A percentile compares a stretch with the other conserved stretches of the same genome.
phyloP scores from a whole-genome alignment of 2,797 vertebrate species.

The Sebastes baramenuke region DNA sequence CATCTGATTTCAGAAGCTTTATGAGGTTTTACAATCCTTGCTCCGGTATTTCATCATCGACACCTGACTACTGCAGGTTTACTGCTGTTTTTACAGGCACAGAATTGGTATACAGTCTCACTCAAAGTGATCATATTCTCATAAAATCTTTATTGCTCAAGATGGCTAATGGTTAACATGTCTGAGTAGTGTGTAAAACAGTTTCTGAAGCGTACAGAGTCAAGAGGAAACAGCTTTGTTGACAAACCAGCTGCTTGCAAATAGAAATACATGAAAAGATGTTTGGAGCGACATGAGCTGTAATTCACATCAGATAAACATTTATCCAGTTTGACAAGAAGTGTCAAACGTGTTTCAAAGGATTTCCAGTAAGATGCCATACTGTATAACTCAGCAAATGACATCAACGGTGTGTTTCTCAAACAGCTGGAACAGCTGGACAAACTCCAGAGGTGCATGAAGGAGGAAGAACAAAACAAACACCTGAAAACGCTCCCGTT shows the following conservation, averaged over 20 bases:
- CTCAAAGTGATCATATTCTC: neutral
- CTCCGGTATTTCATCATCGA: neutral
- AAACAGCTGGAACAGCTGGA: slow-evolving; percentile 32
- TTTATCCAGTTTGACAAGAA: neutral
- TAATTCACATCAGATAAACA: neutral
- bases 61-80: neutral
- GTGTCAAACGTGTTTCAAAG: neutral
- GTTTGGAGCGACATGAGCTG: neutral
- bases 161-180: slow-evolving; percentile 46
- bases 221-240: neutral
- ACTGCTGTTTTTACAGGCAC: slow-evolving; percentile 8
- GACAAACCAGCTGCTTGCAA: neutral
- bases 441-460: neutral
- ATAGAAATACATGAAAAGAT: neutral
- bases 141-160: slow-evolving; percentile 43
- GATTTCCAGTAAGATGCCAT: slow-evolving; percentile 22
- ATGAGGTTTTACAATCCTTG: slow-evolving; percentile 7
- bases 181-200: neutral
- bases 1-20: slow-evolving; percentile 13
- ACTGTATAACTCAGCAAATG: neutral
- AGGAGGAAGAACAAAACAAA: slow-evolving; percentile 7
- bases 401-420: neutral
- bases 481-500: slow-evolving; percentile 4
- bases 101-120: neutral
- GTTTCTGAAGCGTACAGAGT: neutral